Percentiles rank a stretch among this genome's conserved stretches.
Evolutionary conservation across 2,113 vertebrate species (phyloP).

Genomic region (Jacana jacana): DNA sequence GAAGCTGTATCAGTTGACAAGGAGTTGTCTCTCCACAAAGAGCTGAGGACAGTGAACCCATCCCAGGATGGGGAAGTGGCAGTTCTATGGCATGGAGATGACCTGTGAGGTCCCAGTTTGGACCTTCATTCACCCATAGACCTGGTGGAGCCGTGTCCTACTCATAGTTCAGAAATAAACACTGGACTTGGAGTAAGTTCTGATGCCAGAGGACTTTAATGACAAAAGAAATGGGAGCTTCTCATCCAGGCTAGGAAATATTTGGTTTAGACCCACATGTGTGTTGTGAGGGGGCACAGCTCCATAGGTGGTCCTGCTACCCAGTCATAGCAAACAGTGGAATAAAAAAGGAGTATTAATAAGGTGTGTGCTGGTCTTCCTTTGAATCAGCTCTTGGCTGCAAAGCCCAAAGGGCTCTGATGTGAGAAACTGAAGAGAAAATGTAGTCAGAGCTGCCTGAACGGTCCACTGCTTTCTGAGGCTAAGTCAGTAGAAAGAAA

Average conservation of each 20-base stretch:
- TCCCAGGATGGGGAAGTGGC: neutral
- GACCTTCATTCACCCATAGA: neutral
- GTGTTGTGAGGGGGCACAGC: neutral
- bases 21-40: neutral
- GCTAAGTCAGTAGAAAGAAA: neutral
- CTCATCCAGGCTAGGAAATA: neutral
- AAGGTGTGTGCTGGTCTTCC: neutral
- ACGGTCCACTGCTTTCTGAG: neutral
- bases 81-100: neutral
- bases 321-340: fast-evolving
- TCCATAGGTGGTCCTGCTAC: neutral
- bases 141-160: neutral
- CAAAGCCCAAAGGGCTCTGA: neutral
- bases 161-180: neutral
- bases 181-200: neutral
- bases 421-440: neutral
- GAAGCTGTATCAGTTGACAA: neutral
- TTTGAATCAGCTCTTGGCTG: neutral
- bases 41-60: neutral
- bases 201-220: neutral
- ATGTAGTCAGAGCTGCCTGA: neutral
- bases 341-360: neutral
- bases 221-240: neutral
- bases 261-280: neutral
- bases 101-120: neutral